Base-by-base conservation (phyloP, 2,888 invertebrate species). In the Eupithecia vulgata region DNA sequence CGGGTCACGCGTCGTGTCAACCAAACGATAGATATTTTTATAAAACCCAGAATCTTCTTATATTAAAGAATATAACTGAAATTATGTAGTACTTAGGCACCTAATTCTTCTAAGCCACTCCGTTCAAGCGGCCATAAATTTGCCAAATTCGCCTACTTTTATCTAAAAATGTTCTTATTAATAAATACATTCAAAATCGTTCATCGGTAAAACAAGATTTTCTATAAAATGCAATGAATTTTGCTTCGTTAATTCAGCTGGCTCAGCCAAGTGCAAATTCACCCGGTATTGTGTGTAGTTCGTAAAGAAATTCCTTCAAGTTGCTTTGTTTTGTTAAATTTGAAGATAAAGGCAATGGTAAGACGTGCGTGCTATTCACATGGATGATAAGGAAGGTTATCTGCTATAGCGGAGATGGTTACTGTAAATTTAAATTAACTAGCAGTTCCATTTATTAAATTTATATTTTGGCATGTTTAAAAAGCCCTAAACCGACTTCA, bases 271-370 rank as follows among this genome's bases (percentile, higher is more conserved):
- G 5, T 61, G 17, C 17, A 61, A 34, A 34, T 13, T 59, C 34
- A 6, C 65, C 65, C 65, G 40, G 37, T 65, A 65, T 25, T 17
- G 34, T 34, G 57, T 25, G 68, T 68, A 25, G 45, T 69, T 62
- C 25, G 25, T 34, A 69, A 57, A 57, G 40, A 61, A n/a, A 69
- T 62, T 45, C 69, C 61, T 61, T 34, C n/a, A 34, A 25, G 62
- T 21, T 4, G 30, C 15, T 69, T 69, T 69, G 69, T 69, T 69
- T 68, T 59, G 68, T n/a, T 34, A 68, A 35, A 59, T 57, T 68
- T 69, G 42, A 25, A 69, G 62, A 69, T 62, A 69, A 68, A 68
- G 30, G 42, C 62, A 69, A 62, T 21, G 42, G 48, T 2, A 34
- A 68, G 59, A 30, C 62, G 69, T 62, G 69, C 62, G 69, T 45